phyloP scores from a whole-genome alignment of 2,797 vertebrate species.

The Poecile montanus region DNA sequence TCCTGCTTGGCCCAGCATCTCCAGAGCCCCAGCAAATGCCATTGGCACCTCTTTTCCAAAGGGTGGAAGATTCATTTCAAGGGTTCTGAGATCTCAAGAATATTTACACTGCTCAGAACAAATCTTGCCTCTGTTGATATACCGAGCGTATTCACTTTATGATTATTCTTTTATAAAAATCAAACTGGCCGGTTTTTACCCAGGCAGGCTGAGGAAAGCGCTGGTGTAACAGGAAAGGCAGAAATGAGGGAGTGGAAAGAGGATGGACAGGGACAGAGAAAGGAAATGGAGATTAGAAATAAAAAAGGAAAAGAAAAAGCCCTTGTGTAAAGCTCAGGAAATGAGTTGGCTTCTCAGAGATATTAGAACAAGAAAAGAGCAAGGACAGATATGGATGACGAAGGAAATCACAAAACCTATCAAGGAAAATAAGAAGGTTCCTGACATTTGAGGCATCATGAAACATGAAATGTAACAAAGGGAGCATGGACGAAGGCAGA shows the following conservation, averaged over 20 bases:
- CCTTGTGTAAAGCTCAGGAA: conserved; percentile 57
- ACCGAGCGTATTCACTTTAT: background rate
- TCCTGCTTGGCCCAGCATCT: background rate
- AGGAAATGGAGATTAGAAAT: conserved; percentile 62
- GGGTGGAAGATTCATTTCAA: conserved; percentile 10
- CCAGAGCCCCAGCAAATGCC: background rate
- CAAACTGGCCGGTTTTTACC: background rate
- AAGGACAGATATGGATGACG: conserved; percentile 26
- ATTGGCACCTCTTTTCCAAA: background rate
- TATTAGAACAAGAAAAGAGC: conserved; percentile 8
- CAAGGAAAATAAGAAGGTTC: conserved; percentile 11
- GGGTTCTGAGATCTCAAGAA: background rate
- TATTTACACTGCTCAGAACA: conserved; percentile 24
- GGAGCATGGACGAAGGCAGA: background rate
- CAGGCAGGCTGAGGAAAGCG: background rate
- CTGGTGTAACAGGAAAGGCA: background rate
- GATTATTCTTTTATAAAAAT: background rate
- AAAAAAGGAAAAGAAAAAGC: background rate
- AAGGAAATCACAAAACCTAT: conserved; percentile 45
- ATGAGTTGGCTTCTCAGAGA: conserved; percentile 49
- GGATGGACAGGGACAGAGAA: background rate
- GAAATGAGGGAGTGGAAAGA: conserved; percentile 14
- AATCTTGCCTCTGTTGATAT: background rate
- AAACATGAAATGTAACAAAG: conserved; percentile 1
- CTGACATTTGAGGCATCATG: background rate